Conservation (phyloP, 2,888 invertebrate species). For the Metacarcinus magister region DNA sequence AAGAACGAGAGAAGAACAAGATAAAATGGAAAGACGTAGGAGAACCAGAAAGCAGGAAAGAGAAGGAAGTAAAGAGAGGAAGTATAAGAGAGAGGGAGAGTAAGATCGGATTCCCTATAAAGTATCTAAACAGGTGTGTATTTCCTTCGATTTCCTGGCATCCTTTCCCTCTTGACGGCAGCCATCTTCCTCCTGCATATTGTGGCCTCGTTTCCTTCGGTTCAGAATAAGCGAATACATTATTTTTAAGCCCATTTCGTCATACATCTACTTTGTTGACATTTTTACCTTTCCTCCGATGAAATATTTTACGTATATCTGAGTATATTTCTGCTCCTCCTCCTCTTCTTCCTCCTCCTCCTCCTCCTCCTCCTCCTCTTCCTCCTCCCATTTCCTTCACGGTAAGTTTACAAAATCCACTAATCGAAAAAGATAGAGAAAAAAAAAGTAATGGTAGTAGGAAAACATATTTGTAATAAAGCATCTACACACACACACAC, state of each 20-base stretch:
- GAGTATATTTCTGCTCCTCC: neutral
- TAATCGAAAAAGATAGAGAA: neutral
- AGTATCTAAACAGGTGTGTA: conserved; percentile 5
- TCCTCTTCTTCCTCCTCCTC: neutral
- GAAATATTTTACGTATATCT: neutral
- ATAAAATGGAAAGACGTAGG: neutral
- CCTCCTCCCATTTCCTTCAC: neutral
- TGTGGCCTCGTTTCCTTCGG: neutral
- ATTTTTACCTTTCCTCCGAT: neutral
- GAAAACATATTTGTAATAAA: neutral
- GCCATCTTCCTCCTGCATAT: neutral
- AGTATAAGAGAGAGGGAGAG: neutral
- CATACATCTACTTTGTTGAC: neutral
- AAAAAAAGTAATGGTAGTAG: neutral
- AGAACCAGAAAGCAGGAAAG: neutral
- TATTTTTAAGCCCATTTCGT: neutral
- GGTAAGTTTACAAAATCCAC: too few relatives aligned
- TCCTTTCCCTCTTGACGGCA: neutral
- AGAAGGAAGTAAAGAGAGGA: too few relatives aligned
- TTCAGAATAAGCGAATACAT: neutral
- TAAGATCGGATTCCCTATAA: neutral
- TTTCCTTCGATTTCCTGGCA: neutral
- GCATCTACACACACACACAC: neutral
- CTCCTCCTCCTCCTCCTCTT: too few relatives aligned
- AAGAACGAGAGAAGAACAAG: too few relatives aligned